Base-by-base conservation (phyloP, 2,888 invertebrate genomes). In the Chaetogeoica ovagalla region DNA sequence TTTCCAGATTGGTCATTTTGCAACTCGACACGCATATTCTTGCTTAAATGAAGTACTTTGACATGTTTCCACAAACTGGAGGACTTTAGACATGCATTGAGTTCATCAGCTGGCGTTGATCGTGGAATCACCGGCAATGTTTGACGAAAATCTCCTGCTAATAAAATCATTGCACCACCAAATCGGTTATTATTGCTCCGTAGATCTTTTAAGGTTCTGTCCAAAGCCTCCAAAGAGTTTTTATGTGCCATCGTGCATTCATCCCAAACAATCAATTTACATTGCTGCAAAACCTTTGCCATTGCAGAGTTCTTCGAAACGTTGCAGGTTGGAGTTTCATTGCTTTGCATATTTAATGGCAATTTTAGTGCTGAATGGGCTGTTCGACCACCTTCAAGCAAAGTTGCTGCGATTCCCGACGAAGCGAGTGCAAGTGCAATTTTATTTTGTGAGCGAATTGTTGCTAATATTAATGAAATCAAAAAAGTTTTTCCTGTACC, bases 191-290 rank as follows among this genome's bases (percentile, higher is more conserved):
- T 30, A 30, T 30, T 30, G 30, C 30, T 30, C 30, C 30, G 30
- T 37, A 84, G 65, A 81, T 82, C 77, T 69, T 81, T 68, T 30
- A 83, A 57, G 23, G 85, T 84, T 62, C 84, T 66, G 82, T 86
- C 82, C 82, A 81, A 73, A 62, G 86, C 85, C 81, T 86, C 85
- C 17, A 86, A 75, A 30, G 84, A 81, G 74, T 82, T 81, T 83
- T 86, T 86, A 81, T 86, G 85, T 7, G 86, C 82, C 86, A 87
- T 87, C 13, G 86, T 86, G 81, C 85, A 84, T 77, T 85, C 84
- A 82, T 85, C 84, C 85, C 83, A 85, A n/a, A 85, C 82, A 75
- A 83, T 81, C n/a, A 77, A 65, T 84, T 82, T 83, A 69, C 84
- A 83, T 30, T 30, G 30, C 30, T 30, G 30, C 30, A 30, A 30